Evolutionary conservation across 2,113 vertebrate genomes (phyloP).

Genomic region (Semicossyphus pulcher): DNA sequence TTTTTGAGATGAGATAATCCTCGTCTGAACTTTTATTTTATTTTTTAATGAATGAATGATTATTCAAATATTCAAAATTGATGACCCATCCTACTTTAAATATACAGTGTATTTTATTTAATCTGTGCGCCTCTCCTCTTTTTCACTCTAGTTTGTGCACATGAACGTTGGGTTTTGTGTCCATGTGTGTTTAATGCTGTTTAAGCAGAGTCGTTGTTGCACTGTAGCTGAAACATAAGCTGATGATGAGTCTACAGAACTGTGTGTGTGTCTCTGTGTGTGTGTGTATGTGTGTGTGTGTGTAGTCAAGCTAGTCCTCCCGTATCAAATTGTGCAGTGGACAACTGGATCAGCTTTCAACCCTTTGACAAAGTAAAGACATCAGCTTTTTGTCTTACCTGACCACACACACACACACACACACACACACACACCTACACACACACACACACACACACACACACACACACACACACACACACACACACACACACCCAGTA

Average conservation of each 20-base stretch:
- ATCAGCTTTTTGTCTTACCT: slow-evolving; percentile 63
- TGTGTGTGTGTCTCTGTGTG: neutral
- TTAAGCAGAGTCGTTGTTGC: slow-evolving; percentile 65
- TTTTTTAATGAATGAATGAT: too few relatives aligned
- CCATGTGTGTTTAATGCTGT: slow-evolving; percentile 38
- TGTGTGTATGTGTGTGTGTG: slow-evolving; percentile 10
- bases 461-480: slow-evolving; percentile 13
- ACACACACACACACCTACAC: slow-evolving; percentile 17
- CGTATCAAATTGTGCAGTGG: slow-evolving; percentile 75
- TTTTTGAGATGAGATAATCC: too few relatives aligned
- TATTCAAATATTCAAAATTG: too few relatives aligned
- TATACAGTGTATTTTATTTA: too few relatives aligned
- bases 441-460: slow-evolving; percentile 14
- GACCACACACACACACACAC: neutral
- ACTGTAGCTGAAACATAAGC: slow-evolving; percentile 61
- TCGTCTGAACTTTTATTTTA: too few relatives aligned
- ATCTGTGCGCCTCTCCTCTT: neutral
- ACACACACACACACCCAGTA: neutral
- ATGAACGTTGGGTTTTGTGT: neutral
- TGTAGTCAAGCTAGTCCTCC: neutral
- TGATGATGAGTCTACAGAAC: slow-evolving; percentile 66
- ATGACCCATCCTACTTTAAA: too few relatives aligned
- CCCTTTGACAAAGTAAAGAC: slow-evolving; percentile 64
- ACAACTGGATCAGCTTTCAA: slow-evolving; percentile 67
- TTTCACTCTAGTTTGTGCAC: slow-evolving; percentile 2